Base-by-base conservation (phyloP, 2,888 invertebrate species). In the Cryptocephalus primarius region DNA sequence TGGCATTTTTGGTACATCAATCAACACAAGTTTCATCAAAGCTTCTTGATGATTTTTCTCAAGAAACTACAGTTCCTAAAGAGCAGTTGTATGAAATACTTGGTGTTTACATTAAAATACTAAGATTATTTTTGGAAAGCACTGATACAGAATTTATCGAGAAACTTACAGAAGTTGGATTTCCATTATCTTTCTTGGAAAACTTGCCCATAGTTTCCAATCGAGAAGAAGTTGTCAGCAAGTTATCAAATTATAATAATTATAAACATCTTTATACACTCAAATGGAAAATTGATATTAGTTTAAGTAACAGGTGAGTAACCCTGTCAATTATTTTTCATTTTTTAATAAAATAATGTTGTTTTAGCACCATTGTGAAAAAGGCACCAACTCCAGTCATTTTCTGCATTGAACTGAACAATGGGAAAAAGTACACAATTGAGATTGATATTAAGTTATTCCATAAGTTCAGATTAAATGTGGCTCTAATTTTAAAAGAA, bases 261-360 rank as follows among this genome's bases (percentile, higher is more conserved):
- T 59, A 52, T 54, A 49, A 46, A 33, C 55, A 55, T 52, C 39
- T 59, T 14, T 45, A 48, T 8, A 47, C 51, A 32, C 54, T 65
- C 34, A 61, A 62, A 48, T 65, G 65, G 64, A 60, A 61, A 57
- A 60, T 68, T 47, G 66, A 68, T 60, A 62, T 67, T 13, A 68
- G 68, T 57, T 60, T 68, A 55, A 52, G 55, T 44, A 58, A 60
- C 50, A 64, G 62, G 66, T 65, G 22, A 22, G 22, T 4, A 57
- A 50, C 12, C 12, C 6, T 36, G 48, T 44, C 41, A 41, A 38
- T 42, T 45, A 22, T 14, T 38, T 43, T 36, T 40, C 36, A 34
- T 39, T 47, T n/a, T 11, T 42, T 40, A 4, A n/a, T 22, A 9
- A 9, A 2, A 36, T 11, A 13, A 13, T 42, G 44, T 34, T 41